Percentiles rank a stretch among this genome's conserved stretches.
Conservation (phyloP, 2,113 vertebrate species). For the Jaculus jaculus region DNA sequence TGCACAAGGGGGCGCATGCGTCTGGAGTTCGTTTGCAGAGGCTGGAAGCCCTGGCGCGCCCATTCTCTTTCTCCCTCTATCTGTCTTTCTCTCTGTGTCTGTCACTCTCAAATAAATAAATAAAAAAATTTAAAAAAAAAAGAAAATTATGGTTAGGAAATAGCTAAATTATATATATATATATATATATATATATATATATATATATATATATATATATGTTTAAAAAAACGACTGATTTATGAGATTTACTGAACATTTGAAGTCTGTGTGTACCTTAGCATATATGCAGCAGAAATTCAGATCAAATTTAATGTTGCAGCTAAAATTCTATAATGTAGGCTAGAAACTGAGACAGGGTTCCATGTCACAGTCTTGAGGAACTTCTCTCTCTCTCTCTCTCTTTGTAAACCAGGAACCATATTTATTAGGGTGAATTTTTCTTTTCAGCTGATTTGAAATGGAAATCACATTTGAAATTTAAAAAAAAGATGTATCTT, state of each 20-base stretch:
- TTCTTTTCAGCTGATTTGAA: neutral
- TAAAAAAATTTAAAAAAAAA: too few species aligned
- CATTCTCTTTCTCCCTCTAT: too few species aligned
- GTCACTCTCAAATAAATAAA: too few species aligned
- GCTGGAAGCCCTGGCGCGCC: too few species aligned
- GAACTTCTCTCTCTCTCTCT: neutral
- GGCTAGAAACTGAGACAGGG: neutral
- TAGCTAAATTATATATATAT: too few species aligned
- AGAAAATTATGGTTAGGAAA: too few species aligned
- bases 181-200: neutral
- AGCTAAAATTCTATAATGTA: neutral
- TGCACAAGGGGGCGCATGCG: too few species aligned
- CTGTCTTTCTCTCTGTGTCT: too few species aligned
- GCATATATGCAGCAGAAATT: neutral
- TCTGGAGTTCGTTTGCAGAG: too few species aligned
- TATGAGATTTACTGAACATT: neutral
- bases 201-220: neutral
- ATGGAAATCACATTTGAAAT: neutral
- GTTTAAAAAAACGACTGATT: too few species aligned
- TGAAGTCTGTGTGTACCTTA: neutral
- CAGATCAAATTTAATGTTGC: neutral
- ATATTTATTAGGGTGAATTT: neutral
- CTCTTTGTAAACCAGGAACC: neutral
- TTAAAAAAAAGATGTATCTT: neutral
- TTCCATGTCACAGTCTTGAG: neutral